Evolutionary conservation across 2,113 vertebrate species (phyloP), one percentile per base, ranked within the genome.

Genomic region (Talpa occidentalis): DNA sequence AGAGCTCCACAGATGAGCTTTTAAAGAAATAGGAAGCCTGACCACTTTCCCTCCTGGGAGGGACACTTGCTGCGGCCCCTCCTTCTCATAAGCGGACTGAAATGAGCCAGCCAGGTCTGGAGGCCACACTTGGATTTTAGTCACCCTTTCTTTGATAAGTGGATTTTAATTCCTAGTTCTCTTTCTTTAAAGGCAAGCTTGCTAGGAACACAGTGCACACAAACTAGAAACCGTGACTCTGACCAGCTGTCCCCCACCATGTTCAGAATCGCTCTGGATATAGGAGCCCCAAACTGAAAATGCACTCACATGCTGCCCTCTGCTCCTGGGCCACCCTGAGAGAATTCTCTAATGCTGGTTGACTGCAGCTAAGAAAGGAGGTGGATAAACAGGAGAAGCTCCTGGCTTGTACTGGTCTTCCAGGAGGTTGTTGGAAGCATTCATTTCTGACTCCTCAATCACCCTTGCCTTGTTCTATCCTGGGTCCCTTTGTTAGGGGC

Each of bases 11-110:
- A 21, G 21, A 44, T 74, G 69, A 42, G n/a, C 16, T 70, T 59
- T 47, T 59, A 60, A 67, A 69, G 73, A 62, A 89, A 49, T 42
- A n/a, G 90, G 60, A 95, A 95, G 26, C 24, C 74, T 6, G 2
- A 10, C 62, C 87, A 81, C 73, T 94, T 84, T 91, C 87, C 40
- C 80, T 32, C 16, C 87, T 72, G 21, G 80, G 64, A 89, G 74
- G 49, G 54, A 54, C 87, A 95, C 76, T 93, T 44, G 37, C 47
- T 83, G 15, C 2, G 49, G 49, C 40, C 91, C 22, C 54, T 70
- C 22, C 44, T 87, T 52, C 0, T 79, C 69, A 26, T 67, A 40
- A 81, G 66, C 19, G 54, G 82, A 42, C 79, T 4, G 5, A 14
- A 69, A 40, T 44, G 40, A 44, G 78, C n/a, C 64, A 2, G 81